A percentile compares a stretch with the other conserved stretches of the same genome.
These are phyloP conservation scores for Miniopterus natalensis DNA, from an alignment of 2,113 vertebrate species.

Conservation along the genomic window DNA sequence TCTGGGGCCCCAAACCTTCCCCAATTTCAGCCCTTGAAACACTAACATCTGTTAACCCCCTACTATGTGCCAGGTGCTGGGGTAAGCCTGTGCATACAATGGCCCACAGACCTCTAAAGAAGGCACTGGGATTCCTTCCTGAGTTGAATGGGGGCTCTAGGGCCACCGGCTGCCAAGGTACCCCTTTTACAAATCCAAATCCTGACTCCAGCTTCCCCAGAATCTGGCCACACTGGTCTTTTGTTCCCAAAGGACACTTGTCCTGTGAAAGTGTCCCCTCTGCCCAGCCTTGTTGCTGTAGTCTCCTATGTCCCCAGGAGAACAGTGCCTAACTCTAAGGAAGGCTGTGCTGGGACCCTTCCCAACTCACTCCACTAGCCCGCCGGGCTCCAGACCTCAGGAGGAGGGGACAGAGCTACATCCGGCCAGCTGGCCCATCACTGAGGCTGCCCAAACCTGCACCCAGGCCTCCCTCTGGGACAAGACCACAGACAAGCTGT, in stretches of 20 bases:
- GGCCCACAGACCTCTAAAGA: not conserved
- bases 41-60: not conserved
- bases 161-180: no score
- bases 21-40: not conserved
- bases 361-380: not conserved
- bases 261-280: not conserved
- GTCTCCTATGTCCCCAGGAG: not conserved
- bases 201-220: not conserved
- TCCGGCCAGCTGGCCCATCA: not conserved
- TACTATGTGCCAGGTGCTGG: accelerated
- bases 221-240: not conserved
- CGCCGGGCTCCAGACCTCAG: accelerated
- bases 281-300: not conserved
- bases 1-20: not conserved
- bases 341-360: not conserved
- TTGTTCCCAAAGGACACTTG: no score
- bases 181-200: not conserved
- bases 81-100: accelerated
- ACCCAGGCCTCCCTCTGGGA: accelerated
- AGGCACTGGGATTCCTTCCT: accelerated
- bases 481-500: not conserved
- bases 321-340: not conserved
- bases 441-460: not conserved
- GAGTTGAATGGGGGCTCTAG: not conserved
- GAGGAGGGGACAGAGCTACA: not conserved